These are phyloP conservation scores for Catonia carolina DNA, from an alignment of 2,888 invertebrate species.

Conservation along the genomic window DNA sequence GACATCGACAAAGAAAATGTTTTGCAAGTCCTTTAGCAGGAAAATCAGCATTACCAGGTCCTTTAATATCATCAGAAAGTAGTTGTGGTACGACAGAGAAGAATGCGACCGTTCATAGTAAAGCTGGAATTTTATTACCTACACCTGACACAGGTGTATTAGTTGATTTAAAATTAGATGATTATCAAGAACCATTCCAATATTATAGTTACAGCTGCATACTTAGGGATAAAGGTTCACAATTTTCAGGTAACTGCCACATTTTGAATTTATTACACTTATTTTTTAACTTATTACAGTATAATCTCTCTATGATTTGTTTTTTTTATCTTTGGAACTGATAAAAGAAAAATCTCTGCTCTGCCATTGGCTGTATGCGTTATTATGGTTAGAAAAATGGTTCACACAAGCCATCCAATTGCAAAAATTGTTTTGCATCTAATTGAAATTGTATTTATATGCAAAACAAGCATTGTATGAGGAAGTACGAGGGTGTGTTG, in stretches of 20 bases:
- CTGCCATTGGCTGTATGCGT: too few relatives aligned
- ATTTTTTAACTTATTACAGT: too few relatives aligned
- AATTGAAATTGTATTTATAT: too few relatives aligned
- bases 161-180: constrained; percentile 43
- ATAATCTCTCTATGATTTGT: too few relatives aligned
- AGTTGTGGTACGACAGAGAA: constrained; percentile 42
- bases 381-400: too few relatives aligned
- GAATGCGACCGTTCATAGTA: constrained; percentile 43
- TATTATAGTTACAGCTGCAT: constrained; percentile 71
- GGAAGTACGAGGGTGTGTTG: too few relatives aligned
- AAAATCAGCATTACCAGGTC: constrained; percentile 45
- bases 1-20: constrained; percentile 64
- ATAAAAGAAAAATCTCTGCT: too few relatives aligned
- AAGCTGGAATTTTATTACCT: constrained; percentile 48
- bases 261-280: too few relatives aligned
- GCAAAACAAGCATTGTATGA: too few relatives aligned
- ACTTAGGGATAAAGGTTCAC: constrained; percentile 58
- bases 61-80: constrained; percentile 33
- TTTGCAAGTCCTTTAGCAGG: constrained; percentile 63
- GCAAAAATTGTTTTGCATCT: too few relatives aligned
- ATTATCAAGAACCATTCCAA: constrained; percentile 72
- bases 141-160: constrained; percentile 39
- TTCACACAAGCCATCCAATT: too few relatives aligned
- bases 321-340: too few relatives aligned
- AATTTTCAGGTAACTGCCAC: constrained; percentile 46